Base-by-base conservation (phyloP, 2,888 invertebrate species). In the Pachymerium ferrugineum region DNA sequence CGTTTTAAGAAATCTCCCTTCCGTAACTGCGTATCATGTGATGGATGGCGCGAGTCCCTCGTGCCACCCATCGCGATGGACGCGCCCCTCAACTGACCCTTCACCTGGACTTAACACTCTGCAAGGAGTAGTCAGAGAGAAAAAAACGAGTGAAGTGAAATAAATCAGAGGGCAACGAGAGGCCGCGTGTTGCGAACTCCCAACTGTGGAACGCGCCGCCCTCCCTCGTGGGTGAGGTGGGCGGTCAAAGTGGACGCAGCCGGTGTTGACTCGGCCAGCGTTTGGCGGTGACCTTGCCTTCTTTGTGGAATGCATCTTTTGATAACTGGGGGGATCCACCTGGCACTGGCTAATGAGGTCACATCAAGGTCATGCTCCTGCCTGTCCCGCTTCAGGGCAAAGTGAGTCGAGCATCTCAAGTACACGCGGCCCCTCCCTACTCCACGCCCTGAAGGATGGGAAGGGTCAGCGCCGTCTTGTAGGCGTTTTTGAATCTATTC, bases 231-330 rank as follows among this genome's bases (percentile, higher is more conserved):
- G 25, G 62, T 25, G 62, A n/a, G 62, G 25, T 25, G 62, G 62
- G 62, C 28, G 62, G 62, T 28, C 25, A n/a, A 62, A 25, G 28
- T 62, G 62, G 62, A 62, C 62, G 62, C 4, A 28, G 25, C 47
- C 47, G 47, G 16, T 62, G 62, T 25, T 62, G 62, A 62, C 62
- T 62, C 62, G 62, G 62, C 25, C 62, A 62, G 62, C 62, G 62
- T 62, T 22, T 62, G 62, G 62, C 62, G 62, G 62, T 62, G 62
- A 62, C 62, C 62, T 62, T 62, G 62, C 62, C 12, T 62, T 62
- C 62, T 62, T 62, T 62, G 62, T 62, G 62, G 62, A 62, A 62
- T 62, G 62, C 62, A 62, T 62, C 62, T 62, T 62, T 62, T 62
- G 62, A 62, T 62, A 62, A 62, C 62, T 62, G 62, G 62, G 62